Evolutionary conservation across 2,113 vertebrate species (phyloP), one percentile per base, ranked within the genome.

Genomic region (Labeo catla): DNA sequence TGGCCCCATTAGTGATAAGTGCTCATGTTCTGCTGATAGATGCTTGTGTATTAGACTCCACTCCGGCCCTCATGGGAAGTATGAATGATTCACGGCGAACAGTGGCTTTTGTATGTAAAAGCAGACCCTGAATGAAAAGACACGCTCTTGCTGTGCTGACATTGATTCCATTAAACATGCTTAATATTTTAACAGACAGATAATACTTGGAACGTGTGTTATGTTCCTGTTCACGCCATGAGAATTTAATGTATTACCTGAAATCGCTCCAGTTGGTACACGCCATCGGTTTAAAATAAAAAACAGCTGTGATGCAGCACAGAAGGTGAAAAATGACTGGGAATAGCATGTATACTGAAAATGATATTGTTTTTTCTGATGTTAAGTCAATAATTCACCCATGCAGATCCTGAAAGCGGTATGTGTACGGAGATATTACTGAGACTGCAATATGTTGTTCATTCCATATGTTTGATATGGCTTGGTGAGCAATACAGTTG

Each of bases 1-100:
- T 73, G 81, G 65, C 28, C 81, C 81, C 81, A 72, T 83, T 83
- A 83, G 49, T 83, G 68, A 54, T 57, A 84, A 73, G 65, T 54
- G 66, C 81, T 81, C 61, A 52, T 81, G 59, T 76, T 85, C 76
- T 76, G 86, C 12, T 89, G 87, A 90, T 89, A 89, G 85, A 73
- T 82, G 81, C 83, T 59, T 86, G 82, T 68, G 66, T 80, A 87
- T 89, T 86, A 84, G 86, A 88, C 83, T 68, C 83, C 52, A 28
- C 88, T 94, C 39, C 70, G 88, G 79, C 90, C 92, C 91, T 93
- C 87, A 90, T 90, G 79, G 86, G 86, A 84, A 89, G 84, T 92
- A 93, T 93, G 85, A 92, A 94, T 92, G 90, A 89, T 93, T 94
- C 77, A 90, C 88, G 88, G 84, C 49, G 89, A 91, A 87, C 83